Conservation (phyloP, 2,113 vertebrate species). For the Coracopsis vasa region DNA sequence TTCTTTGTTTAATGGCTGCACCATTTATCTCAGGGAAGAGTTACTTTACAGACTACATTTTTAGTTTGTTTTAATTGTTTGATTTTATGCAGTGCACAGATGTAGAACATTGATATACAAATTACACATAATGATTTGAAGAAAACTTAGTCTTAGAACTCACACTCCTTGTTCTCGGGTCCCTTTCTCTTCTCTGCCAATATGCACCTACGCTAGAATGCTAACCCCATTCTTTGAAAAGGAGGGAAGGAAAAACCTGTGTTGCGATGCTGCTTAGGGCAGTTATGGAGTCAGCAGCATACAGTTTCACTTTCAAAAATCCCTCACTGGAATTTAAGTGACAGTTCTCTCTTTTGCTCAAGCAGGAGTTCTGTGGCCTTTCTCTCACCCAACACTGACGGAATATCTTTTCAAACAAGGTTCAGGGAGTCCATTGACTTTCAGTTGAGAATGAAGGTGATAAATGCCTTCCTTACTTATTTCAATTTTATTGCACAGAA, state of each 20-base stretch:
- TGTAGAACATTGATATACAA: neutral
- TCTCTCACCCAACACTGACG: neutral
- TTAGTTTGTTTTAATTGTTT: neutral
- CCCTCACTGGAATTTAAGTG: neutral
- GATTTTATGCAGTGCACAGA: neutral
- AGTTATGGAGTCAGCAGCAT: neutral
- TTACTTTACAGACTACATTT: neutral
- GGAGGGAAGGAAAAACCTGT: neutral
- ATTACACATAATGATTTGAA: neutral
- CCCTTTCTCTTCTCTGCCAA: neutral
- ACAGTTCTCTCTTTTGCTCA: neutral
- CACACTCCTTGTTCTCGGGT: neutral
- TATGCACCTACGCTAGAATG: neutral
- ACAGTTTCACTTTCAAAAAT: neutral
- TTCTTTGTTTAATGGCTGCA: neutral
- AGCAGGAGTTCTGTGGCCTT: neutral
- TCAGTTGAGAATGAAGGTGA: neutral
- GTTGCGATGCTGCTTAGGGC: neutral
- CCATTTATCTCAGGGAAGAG: neutral
- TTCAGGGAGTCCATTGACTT: neutral
- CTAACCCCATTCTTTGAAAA: neutral
- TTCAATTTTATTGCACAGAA: constrained; percentile 8
- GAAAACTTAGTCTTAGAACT: neutral
- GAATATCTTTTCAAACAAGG: neutral
- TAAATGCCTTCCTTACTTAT: constrained; percentile 22